Conservation (phyloP, 2,113 vertebrate species). For the Neodontobutis hainanensis region DNA sequence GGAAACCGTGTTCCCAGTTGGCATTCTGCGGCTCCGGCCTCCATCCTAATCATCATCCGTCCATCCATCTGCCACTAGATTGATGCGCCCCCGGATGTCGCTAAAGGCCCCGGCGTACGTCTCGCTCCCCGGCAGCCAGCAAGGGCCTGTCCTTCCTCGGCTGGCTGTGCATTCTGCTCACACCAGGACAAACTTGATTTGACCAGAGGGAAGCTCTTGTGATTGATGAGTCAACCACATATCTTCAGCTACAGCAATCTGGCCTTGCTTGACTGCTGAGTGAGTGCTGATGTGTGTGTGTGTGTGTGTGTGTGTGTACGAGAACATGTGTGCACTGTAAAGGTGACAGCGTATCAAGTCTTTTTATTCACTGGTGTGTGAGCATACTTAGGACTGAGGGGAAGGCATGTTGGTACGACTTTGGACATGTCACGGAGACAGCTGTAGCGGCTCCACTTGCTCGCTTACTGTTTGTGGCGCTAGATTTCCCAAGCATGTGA, state of each 20-base stretch:
- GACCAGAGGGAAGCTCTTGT: conserved; percentile 70
- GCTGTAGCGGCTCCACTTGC: conserved; percentile 10
- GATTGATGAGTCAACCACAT: conserved; percentile 73
- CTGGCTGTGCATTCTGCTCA: conserved; percentile 54
- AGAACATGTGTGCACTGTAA: conserved; percentile 13
- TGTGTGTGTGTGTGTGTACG: conserved; percentile 10
- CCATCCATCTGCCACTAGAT: conserved; percentile 57
- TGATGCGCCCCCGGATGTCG: conserved; percentile 50
- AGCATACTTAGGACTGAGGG: conserved; percentile 9
- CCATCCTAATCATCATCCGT: conserved; percentile 50
- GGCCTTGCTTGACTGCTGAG: conserved; percentile 38
- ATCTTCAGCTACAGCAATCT: conserved; percentile 72
- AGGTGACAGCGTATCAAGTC: conserved; percentile 16
- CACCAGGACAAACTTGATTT: conserved; percentile 75
- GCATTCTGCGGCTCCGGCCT: conserved; percentile 20
- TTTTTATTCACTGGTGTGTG: neutral
- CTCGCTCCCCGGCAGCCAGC: conserved; percentile 18
- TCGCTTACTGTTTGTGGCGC: conserved; percentile 21
- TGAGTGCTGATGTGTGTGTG: conserved; percentile 16
- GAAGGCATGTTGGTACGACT: neutral
- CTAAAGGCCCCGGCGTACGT: conserved; percentile 42
- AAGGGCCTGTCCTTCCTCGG: conserved; percentile 38
- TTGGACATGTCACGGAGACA: neutral
- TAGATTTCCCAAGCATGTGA: conserved; percentile 40
- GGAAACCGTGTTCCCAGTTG: conserved; percentile 45